Conservation (phyloP, 2,888 invertebrate genomes). For the Augochlorella aurata region DNA sequence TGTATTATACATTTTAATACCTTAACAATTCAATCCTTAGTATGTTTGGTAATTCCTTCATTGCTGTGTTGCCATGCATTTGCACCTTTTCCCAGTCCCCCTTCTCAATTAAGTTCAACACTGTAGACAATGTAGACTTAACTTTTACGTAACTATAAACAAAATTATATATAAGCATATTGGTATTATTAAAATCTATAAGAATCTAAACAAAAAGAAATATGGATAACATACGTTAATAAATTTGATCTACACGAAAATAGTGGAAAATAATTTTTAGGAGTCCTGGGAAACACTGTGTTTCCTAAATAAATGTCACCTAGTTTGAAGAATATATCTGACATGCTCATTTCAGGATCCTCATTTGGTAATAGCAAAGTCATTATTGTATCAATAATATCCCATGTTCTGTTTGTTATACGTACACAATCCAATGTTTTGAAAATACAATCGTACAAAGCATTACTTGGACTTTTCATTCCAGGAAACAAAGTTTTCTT, state of each 20-base stretch:
- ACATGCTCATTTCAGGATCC: slow-evolving; percentile 67
- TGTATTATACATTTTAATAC: slow-evolving; percentile 38
- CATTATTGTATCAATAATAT: slow-evolving; percentile 72
- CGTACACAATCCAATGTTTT: slow-evolving; percentile 68
- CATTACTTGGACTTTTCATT: slow-evolving; percentile 63
- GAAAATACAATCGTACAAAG: slow-evolving; percentile 55
- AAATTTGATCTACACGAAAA: slow-evolving; percentile 72
- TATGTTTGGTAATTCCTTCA: slow-evolving; percentile 52
- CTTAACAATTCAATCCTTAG: slow-evolving; percentile 38
- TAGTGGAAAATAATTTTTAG: slow-evolving; percentile 70
- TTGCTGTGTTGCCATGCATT: slow-evolving; percentile 68
- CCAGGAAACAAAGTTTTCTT: slow-evolving; percentile 71
- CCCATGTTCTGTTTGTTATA: slow-evolving; percentile 62
- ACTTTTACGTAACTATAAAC: slow-evolving; percentile 70
- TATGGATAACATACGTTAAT: slow-evolving; percentile 61
- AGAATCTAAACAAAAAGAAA: background rate
- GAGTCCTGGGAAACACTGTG: slow-evolving; percentile 67
- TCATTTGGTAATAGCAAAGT: slow-evolving; percentile 73
- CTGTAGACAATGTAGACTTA: slow-evolving; percentile 55
- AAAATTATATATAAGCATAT: slow-evolving; percentile 14
- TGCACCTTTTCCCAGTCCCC: slow-evolving; percentile 72
- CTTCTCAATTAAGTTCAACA: slow-evolving; percentile 59
- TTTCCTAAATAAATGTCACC: slow-evolving; percentile 67
- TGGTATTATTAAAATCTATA: background rate
- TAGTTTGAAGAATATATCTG: slow-evolving; percentile 70